Evolutionary conservation across 2,113 vertebrate species (phyloP).

Genomic region (Pelmatolapia mariae): DNA sequence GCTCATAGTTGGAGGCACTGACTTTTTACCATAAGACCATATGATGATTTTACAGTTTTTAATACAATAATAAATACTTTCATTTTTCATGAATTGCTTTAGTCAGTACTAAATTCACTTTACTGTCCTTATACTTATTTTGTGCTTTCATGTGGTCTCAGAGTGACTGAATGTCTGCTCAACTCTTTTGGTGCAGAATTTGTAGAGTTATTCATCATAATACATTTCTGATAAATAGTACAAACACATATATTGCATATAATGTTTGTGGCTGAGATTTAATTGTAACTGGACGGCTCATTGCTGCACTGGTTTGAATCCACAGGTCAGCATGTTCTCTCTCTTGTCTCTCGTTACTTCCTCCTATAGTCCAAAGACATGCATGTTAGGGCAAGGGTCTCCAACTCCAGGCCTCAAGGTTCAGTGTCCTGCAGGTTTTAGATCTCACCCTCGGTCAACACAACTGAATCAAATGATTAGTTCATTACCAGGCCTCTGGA

Average conservation of each 20-base stretch:
- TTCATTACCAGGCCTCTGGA: background rate
- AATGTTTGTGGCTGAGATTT: background rate
- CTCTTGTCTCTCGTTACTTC: accelerated
- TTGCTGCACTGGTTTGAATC: background rate
- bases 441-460: accelerated
- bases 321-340: background rate
- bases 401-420: background rate
- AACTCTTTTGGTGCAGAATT: background rate
- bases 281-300: background rate
- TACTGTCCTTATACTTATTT: background rate
- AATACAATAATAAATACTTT: background rate
- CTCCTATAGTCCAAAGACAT: background rate
- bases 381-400: background rate
- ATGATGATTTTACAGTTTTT: background rate
- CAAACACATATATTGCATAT: background rate
- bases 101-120: background rate
- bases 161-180: background rate
- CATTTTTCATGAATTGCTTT: background rate
- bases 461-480: background rate
- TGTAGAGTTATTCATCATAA: background rate
- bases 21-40: background rate
- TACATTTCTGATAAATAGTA: background rate
- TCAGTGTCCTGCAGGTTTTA: background rate
- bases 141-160: accelerated
- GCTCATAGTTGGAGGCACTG: accelerated